Evolutionary conservation across 2,797 vertebrate species (phyloP), one percentile per base, ranked within the genome.

Genomic region (Pseudochaenichthys georgianus): DNA sequence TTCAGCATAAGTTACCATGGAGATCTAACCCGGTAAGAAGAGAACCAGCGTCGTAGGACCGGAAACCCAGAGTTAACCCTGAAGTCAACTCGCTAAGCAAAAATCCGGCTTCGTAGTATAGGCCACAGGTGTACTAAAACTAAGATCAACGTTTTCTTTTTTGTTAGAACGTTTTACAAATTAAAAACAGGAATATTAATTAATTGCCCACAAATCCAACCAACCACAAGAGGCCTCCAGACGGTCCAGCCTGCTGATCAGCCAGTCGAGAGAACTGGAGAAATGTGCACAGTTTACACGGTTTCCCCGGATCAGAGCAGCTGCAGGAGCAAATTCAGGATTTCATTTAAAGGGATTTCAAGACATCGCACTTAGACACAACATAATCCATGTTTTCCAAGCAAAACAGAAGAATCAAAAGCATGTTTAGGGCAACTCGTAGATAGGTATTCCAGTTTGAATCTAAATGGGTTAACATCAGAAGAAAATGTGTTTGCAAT

Each of bases 231-330:
- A 98, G 13, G 96, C 97, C 92, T 99, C 98, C 46, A 97, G 87
- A 70, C 92, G 94, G 84, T 99, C 97, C 63, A 99, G 84, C 86
- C 96, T 96, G 93, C 96, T 95, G 78, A 99, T 96, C 52, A 99
- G 81, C 98, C 98, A 99, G 63, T 99, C 97, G 7, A 99, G 90
- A 34, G 97, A 99, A 71, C 94, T 88, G 13, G 98, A 97, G 93
- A 99, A 99, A 3, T 96, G 96, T 82, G 97, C 96, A 91, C 97
- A 98, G 87, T 97, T 99, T 84, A 88, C 95, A 74, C 94, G 95
- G 94, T 99, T 99, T 82, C 96, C 96, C 81, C 94, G 92, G 87
- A 98, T 97, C 78, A 99, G 88, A 86, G 96, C 96, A 80, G 96
- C 98, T 99, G 82, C 46, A 78, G 67, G 52, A 59, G 41, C 42